A percentile compares a stretch with the other conserved stretches of the same genome.
Evolutionary conservation across 2,113 vertebrate genomes (phyloP).

Genomic region (Hoplias malabaricus): DNA sequence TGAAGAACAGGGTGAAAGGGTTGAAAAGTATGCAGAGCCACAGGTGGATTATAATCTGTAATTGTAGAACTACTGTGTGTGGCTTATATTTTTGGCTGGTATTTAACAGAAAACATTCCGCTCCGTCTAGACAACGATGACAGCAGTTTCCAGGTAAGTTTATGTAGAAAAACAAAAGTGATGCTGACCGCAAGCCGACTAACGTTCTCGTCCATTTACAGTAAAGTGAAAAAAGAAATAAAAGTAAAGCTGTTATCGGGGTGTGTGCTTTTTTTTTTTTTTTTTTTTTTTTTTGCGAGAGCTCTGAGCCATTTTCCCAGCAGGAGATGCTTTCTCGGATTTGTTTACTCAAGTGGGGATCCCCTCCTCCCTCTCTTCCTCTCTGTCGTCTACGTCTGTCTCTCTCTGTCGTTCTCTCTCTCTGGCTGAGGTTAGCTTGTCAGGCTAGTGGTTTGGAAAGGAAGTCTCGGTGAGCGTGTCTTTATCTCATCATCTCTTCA

Average conservation of each 20-base stretch:
- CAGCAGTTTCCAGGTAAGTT: neutral
- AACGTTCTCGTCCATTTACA: constrained; percentile 16
- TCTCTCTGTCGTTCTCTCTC: neutral
- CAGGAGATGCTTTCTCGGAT: constrained; percentile 52
- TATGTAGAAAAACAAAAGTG: neutral
- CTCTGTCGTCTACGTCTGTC: constrained; percentile 28
- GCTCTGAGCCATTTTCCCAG: constrained; percentile 48
- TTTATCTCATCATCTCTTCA: constrained; percentile 32
- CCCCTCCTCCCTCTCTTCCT: constrained; percentile 52
- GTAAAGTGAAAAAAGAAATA: constrained; percentile 21
- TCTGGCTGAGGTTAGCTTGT: constrained; percentile 43
- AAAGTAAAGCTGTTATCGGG: constrained; percentile 21
- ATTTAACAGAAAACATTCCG: no score
- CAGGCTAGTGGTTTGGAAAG: constrained; percentile 45
- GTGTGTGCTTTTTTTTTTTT: neutral
- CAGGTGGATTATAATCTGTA: no score
- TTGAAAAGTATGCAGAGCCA: no score
- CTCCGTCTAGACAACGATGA: neutral
- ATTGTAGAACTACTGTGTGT: no score
- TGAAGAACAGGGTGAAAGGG: no score
- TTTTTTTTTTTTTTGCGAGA: constrained; percentile 22
- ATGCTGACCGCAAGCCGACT: neutral
- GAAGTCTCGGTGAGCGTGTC: constrained; percentile 40
- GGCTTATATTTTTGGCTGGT: no score
- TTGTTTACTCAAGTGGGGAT: constrained; percentile 58